Evolutionary conservation across 2,797 vertebrate genomes (phyloP), one percentile per base, ranked within the genome.

Genomic region (Helarctos malayanus): DNA sequence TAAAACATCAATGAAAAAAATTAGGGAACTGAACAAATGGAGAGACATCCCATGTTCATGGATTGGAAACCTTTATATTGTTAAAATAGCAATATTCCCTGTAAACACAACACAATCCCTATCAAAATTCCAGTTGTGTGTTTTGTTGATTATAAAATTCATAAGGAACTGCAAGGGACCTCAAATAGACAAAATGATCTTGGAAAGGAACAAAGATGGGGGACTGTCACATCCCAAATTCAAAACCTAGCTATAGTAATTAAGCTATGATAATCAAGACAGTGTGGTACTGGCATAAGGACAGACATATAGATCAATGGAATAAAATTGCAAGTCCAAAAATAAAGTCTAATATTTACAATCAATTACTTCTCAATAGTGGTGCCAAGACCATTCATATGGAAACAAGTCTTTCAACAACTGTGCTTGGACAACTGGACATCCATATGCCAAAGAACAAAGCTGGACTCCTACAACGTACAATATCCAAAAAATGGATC

Each of bases 31-130:
- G 82, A 92, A 87, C 54, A 95, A 97, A 93, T 85, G 49, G 59
- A 97, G 89, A 96, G 81, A 95, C 35, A 95, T 79, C 49, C n/a
- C 65, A 91, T 25, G 49, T 92, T 95, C 68, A 93, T 73, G 71
- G 45, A 75, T 35, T 91, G 47, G 41, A 84, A 90, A 97, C 57
- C 52, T 89, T 84, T 94, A 71, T 91, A 92, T 69, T 95, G 78
- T 94, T 79, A 92, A 91, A 89, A 90, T 54, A 94, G n/a, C 32
- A 94, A 80, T 87, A 95, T 69, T 87, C 27, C 45, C 45, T 49
- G 18, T 32, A 76, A 76, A 92, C 73, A 92, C 81, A 97, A 92
- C 59, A 90, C 54, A 97, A 68, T 82, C 38, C 56, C 32, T 93
- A 76, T 73, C 52, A 93, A 91, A 94, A 94, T 84, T 81, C 82